Conservation (phyloP, 2,113 vertebrate species). For the Eolophus roseicapilla region DNA sequence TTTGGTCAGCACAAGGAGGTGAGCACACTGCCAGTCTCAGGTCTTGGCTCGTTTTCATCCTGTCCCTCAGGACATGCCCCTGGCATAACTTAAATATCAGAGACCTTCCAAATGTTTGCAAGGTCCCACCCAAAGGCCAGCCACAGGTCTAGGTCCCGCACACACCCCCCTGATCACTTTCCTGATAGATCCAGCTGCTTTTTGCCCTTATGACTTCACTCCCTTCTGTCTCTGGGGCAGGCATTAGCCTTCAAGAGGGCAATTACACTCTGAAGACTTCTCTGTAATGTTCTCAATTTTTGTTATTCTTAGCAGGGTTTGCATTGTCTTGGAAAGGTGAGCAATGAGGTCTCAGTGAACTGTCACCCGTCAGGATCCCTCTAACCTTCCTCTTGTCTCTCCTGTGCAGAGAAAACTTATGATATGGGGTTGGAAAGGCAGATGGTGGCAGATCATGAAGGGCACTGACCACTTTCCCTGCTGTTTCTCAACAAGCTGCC, state of each 20-base stretch:
- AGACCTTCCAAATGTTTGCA: not conserved
- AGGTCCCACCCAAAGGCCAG: not conserved
- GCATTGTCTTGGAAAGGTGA: not conserved
- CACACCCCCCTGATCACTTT: fast-evolving
- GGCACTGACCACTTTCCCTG: not conserved
- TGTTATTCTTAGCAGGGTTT: not conserved
- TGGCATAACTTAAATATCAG: not conserved
- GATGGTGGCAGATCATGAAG: not conserved
- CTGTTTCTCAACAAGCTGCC: not conserved
- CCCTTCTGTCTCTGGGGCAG: not conserved
- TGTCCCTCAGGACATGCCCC: not conserved
- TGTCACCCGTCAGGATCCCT: no score
- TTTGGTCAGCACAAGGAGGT: not conserved
- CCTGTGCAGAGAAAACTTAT: not conserved
- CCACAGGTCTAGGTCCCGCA: not conserved
- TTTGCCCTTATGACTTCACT: not conserved
- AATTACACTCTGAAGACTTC: not conserved
- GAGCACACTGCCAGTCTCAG: not conserved
- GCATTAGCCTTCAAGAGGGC: not conserved
- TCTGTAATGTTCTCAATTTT: not conserved
- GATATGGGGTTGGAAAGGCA: not conserved
- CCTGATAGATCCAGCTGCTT: not conserved
- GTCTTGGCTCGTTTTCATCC: not conserved
- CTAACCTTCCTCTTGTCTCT: not conserved
- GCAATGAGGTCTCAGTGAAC: fast-evolving